Base-by-base conservation (phyloP, 2,888 invertebrate species). In the Exephanes ischioxanthus region DNA sequence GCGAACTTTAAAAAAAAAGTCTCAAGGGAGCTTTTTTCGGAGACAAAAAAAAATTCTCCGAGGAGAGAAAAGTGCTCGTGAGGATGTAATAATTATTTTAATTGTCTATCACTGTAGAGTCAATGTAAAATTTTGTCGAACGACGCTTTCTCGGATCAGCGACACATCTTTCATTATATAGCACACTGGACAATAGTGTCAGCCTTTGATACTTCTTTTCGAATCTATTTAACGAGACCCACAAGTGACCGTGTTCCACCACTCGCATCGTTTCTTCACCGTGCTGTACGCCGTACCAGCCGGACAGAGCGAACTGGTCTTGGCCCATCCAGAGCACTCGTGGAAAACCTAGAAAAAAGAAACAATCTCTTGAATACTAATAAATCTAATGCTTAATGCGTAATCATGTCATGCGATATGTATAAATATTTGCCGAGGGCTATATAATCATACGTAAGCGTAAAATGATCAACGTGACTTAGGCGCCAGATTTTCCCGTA, bases 161-260 rank as follows among this genome's bases (percentile, higher is more conserved):
- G n/a, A 75, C 14, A 51, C 48, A 30, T 30, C 14, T 58, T 63
- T 30, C 16, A 0, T 33, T 63, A 16, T 63, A 30, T 22, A 41
- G 14, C 14, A 67, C 67, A 41, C 19, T n/a, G 22, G 26, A 58
- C 41, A 19, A 19, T 67, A 41, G 3, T 9, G 4, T 22, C 58
- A 41, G n/a, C 14, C 63, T 33, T 33, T 11, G 22, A 16, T 67
- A 41, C 6, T 22, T 51, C 0, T 33, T 37, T 5, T 63, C 11
- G 14, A 26, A 61, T 63, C 30, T 11, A 3, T 48, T 71, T 78
- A 67, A 14, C 30, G 45, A 45, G 45, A 79, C 3, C 96, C 95
- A 90, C 97, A 97, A 92, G 97, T 96, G 0, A 97, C 97, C 92
- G 97, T 97, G 95, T 97, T 97, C 97, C 97, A 97, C 97, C 97